Evolutionary conservation across 2,797 vertebrate species (phyloP), one percentile per base, ranked within the genome.

Genomic region (Tachyglossus aculeatus): DNA sequence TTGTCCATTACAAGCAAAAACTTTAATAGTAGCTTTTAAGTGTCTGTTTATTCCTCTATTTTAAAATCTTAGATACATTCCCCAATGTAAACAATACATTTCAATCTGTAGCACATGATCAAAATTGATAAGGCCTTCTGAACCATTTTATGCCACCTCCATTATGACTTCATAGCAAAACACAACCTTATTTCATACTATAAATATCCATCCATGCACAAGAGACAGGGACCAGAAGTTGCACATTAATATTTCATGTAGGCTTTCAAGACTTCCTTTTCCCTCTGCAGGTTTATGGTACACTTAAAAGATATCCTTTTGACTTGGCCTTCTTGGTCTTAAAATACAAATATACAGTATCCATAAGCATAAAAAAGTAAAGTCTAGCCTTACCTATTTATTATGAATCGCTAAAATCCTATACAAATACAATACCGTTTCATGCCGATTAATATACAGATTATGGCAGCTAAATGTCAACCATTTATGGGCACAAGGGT

Each of bases 41-140:
- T 88, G 84, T 80, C 73, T 21, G 11, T 37, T 83, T 79, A 81
- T 81, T 70, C 72, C 68, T 85, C 80, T 85, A 59, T 74, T 84
- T 91, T 84, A 89, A 90, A 88, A 85, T 90, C 77, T 78, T 80
- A 88, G 86, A 89, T 88, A 90, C 89, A 91, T 90, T 91, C 88
- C 86, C 85, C 87, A 82, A 80, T 89, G 92, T 92, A 93, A 94
- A 94, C 92, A 91, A 80, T 87, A 83, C 72, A 82, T 92, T 89
- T 89, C 76, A 86, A 82, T 79, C 77, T 77, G 77, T 78, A 71
- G 84, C 88, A 86, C 74, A 77, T 86, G 80, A 87, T 87, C 73
- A 79, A 79, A 77, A 87, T 39, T 79, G 83, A 33, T 90, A 90
- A 88, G 89, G 88, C 91, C 88, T 88, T 90, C 84, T 83, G 76